Conservation (phyloP, 2,888 invertebrate species). For the Tenthredo mesomela region DNA sequence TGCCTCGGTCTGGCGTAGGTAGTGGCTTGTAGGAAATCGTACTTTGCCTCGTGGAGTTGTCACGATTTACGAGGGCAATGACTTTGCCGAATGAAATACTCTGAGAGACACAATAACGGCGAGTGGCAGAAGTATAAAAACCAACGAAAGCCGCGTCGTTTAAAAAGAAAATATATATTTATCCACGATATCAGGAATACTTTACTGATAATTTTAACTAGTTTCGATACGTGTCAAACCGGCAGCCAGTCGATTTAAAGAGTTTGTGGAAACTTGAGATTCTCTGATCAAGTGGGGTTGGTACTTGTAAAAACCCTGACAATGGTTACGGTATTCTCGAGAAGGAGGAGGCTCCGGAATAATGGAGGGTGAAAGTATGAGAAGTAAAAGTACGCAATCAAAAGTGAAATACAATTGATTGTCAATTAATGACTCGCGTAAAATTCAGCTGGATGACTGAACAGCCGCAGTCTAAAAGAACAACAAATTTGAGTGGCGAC, state of each 20-base stretch:
- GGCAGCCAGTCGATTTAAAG: background rate
- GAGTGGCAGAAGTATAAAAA: slow-evolving; percentile 20
- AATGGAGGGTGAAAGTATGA: slow-evolving; percentile 15
- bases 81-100: slow-evolving; percentile 30
- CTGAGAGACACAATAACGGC: slow-evolving; percentile 33
- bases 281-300: slow-evolving; percentile 13
- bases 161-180: background rate
- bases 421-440: background rate
- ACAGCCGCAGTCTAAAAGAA: background rate
- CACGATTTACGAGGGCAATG: slow-evolving; percentile 44
- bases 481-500: background rate
- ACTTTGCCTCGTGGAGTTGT: background rate
- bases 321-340: background rate
- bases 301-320: background rate
- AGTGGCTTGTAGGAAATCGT: slow-evolving; percentile 14
- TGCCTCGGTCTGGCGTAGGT: background rate
- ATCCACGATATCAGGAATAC: background rate
- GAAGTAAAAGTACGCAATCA: background rate
- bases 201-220: background rate
- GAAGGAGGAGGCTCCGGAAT: background rate
- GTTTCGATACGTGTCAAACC: background rate
- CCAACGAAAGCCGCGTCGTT: background rate
- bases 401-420: background rate
- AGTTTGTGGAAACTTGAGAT: slow-evolving; percentile 11
- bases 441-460: background rate